A percentile compares a stretch with the other conserved stretches of the same genome.
Conservation (phyloP, 1,140 invertebrate genomes). For the Drosophila pandora region DNA sequence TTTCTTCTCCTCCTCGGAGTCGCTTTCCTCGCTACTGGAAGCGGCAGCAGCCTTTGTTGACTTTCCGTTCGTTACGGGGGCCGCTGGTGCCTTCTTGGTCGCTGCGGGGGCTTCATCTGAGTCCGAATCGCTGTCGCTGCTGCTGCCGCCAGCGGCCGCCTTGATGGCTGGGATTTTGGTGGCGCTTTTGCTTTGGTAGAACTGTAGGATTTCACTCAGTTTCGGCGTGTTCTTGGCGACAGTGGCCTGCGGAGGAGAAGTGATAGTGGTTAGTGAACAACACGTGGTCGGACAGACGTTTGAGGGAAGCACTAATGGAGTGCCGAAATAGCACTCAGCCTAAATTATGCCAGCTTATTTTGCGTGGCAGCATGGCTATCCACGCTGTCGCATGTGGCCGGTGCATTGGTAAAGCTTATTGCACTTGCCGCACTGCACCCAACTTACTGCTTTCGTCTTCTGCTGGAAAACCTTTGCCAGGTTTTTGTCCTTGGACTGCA, state of each 20-base stretch:
- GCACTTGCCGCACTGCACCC: constrained; percentile 41
- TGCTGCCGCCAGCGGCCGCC: constrained; percentile 21
- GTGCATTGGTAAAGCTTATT: constrained; percentile 8
- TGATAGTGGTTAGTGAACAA: constrained; percentile 53
- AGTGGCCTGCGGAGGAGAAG: constrained; percentile 38
- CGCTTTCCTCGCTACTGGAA: constrained; percentile 37
- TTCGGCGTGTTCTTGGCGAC: constrained; percentile 85
- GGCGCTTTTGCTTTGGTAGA: constrained; percentile 84
- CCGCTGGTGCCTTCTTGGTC: constrained; percentile 15
- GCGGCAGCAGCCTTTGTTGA: constrained; percentile 50
- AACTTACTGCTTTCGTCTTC: constrained; percentile 87
- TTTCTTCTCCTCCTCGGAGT: constrained; percentile 47
- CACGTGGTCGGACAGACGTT: constrained; percentile 48
- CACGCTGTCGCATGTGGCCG: background rate
- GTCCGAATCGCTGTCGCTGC: constrained; percentile 54
- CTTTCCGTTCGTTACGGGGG: constrained; percentile 37
- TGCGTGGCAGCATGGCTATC: background rate
- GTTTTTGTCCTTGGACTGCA: constrained; percentile 85
- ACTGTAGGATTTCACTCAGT: constrained; percentile 84
- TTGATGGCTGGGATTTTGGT: constrained; percentile 84
- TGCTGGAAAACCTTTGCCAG: constrained; percentile 86
- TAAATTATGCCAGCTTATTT: background rate
- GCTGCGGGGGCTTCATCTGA: constrained; percentile 49
- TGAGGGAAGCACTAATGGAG: no score
- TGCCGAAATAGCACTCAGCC: background rate